Base-by-base conservation (phyloP, 2,888 invertebrate species). In the Drosophila borborema region DNA sequence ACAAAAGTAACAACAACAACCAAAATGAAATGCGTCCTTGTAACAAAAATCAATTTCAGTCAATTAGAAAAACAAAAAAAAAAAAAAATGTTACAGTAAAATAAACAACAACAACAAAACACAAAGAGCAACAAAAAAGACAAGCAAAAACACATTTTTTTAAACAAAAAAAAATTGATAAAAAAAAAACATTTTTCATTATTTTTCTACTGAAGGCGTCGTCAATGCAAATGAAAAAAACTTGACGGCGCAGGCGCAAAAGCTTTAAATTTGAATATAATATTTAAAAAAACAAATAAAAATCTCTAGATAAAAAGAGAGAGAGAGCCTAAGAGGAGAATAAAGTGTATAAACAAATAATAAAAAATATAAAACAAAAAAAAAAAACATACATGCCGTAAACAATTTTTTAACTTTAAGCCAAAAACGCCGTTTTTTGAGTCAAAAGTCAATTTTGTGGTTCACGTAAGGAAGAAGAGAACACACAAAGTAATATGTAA, bases 21-120 rank as follows among this genome's bases (percentile, higher is more conserved):
- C 59, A 64, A 71, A 2, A 58, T 48, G 67, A 77, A 81, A 91
- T 89, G 91, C 91, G 91, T 91, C 91, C 91, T 91, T 91, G 90
- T 84, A 90, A 91, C 91, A 87, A 91, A 90, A 91, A 91, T 91
- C 92, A 91, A 91, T 92, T 91, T 91, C 90, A 91, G 91, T 92
- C 91, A 91, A 91, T 91, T 91, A 91, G 87, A 75, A 75, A 23
- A 20, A 45, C 5, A 38, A 59, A 60, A 80, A 67, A 73, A 63
- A 1, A 80, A 72, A 70, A 63, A 12, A 48, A 80, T 71, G 74
- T 85, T 77, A 87, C 88, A 79, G 58, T 61, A 75, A 75, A 65
- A 75, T 59, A 66, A 74, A 76, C 79, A 81, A 66, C 16, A 79
- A 28, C 28, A 64, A 69, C 20, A 62, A 66, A 72, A 80, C 85